These are phyloP conservation scores for Xanthia icteritia DNA, from an alignment of 2,888 invertebrate species.

Conservation along the genomic window DNA sequence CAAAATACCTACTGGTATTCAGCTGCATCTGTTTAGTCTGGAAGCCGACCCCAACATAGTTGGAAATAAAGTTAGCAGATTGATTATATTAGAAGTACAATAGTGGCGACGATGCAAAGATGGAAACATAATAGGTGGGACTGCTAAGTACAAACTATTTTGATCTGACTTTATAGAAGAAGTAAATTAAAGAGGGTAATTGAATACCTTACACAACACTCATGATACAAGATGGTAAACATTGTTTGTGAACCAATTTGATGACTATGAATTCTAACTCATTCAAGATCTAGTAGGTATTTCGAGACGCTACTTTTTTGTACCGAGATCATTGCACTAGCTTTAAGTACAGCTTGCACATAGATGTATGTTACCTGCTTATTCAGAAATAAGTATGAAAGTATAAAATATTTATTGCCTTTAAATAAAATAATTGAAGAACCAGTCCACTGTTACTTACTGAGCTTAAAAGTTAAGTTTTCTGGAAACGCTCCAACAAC, in stretches of 20 bases:
- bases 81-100: neutral
- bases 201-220: neutral
- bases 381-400: constrained; percentile 1
- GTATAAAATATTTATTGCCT: constrained; percentile 4
- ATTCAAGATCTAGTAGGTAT: neutral
- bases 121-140: neutral
- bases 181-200: neutral
- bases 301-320: neutral
- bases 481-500: constrained; percentile 51
- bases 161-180: neutral
- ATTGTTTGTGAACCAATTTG: neutral
- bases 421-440: constrained; percentile 44
- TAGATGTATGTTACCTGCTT: neutral
- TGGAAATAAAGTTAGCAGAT: neutral
- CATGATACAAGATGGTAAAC: neutral
- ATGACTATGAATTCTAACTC: neutral
- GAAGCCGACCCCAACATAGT: neutral
- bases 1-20: neutral
- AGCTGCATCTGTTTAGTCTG: neutral
- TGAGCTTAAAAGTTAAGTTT: constrained; percentile 27
- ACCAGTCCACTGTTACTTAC: constrained; percentile 7
- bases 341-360: neutral
- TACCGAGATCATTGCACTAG: too few species aligned
- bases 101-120: neutral
- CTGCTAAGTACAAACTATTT: neutral